phyloP scores from a whole-genome alignment of 1,140 invertebrate genomes.

The Probaryconus sp. region DNA sequence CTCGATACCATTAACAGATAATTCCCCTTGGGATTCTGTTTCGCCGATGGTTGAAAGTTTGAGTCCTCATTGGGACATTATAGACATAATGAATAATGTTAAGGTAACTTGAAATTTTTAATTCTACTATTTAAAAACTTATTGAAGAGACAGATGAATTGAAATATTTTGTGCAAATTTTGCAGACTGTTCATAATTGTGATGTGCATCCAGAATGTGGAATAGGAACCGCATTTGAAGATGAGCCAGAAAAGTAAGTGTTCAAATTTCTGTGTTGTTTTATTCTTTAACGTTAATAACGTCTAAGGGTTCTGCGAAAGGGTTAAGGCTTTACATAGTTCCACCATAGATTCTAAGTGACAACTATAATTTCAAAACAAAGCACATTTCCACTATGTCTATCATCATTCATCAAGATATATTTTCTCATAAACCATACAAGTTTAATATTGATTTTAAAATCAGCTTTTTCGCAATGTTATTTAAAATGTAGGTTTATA shows the following conservation, averaged over 20 bases:
- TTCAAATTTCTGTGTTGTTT: too few species aligned
- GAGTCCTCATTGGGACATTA: constrained; percentile 80
- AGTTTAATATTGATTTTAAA: neutral
- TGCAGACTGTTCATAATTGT: constrained; percentile 80
- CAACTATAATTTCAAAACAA: constrained; percentile 59
- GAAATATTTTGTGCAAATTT: constrained; percentile 21
- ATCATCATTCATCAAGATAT: constrained; percentile 3
- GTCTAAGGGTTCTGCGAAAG: constrained; percentile 28
- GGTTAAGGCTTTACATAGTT: constrained; percentile 61
- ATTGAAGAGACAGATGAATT: neutral
- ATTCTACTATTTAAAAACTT: neutral
- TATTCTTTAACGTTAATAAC: constrained; percentile 13
- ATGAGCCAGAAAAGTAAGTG: constrained; percentile 82
- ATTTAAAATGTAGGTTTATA: too few species aligned
- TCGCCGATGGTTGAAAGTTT: constrained; percentile 69
- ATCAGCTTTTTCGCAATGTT: too few species aligned
- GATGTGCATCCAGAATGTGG: constrained; percentile 80
- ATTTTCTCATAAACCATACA: neutral
- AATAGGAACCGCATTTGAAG: constrained; percentile 79
- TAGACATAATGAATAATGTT: constrained; percentile 83
- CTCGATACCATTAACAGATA: constrained; percentile 64
- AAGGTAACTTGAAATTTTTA: constrained; percentile 70
- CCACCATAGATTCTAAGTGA: constrained; percentile 63
- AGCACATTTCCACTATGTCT: constrained; percentile 50
- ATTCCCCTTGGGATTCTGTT: constrained; percentile 60